These are phyloP conservation scores for Archocentrus centrarchus DNA, from an alignment of 2,113 vertebrate species.

Conservation along the genomic window DNA sequence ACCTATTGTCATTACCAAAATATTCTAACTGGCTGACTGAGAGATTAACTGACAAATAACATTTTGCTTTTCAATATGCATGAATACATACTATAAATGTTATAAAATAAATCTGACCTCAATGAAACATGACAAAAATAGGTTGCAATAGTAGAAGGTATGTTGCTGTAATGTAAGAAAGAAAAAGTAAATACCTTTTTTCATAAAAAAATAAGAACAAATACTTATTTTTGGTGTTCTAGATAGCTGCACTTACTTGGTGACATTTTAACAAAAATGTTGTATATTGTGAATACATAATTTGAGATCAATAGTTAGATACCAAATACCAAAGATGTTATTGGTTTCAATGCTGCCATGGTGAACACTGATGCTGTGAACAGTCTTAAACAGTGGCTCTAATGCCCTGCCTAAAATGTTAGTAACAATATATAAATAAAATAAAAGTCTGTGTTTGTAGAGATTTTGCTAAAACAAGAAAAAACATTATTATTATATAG, in stretches of 20 bases:
- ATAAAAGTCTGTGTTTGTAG: neutral
- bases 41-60: neutral
- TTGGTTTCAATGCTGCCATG: neutral
- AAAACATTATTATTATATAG: neutral
- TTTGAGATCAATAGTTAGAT: neutral
- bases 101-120: neutral
- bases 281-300: neutral
- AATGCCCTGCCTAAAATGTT: neutral
- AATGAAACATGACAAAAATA: neutral
- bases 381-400: neutral
- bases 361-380: neutral
- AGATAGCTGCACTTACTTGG: no score
- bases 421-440: neutral
- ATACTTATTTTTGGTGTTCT: no score
- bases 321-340: neutral
- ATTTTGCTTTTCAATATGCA: neutral
- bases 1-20: no score
- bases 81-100: neutral
- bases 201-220: neutral
- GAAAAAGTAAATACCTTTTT: neutral
- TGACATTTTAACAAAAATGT: neutral
- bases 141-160: neutral
- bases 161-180: neutral
- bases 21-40: neutral
- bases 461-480: neutral